Evolutionary conservation across 2,113 vertebrate species (phyloP).

Genomic region (Ictalurus furcatus): DNA sequence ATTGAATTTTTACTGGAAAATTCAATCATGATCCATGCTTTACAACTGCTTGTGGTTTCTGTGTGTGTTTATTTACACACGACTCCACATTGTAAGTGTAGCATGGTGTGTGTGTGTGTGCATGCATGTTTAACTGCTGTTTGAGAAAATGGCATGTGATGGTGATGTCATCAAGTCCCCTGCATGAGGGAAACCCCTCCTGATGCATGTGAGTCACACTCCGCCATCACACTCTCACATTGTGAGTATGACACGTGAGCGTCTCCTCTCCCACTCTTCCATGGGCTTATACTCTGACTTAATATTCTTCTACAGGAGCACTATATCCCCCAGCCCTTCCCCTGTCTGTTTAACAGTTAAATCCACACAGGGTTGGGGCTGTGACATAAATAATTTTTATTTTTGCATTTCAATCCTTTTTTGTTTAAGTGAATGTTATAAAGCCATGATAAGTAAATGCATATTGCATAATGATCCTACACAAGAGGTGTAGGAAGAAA

Average conservation of each 20-base stretch:
- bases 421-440: not conserved
- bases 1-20: not conserved
- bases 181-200: conserved; percentile 63
- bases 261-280: conserved; percentile 46
- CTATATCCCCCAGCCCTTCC: not conserved
- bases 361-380: not conserved
- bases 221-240: conserved; percentile 20
- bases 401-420: not conserved
- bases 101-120: not conserved
- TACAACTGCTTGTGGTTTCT: not conserved
- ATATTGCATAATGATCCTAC: not conserved
- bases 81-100: not conserved
- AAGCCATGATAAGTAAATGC: not conserved
- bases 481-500: not conserved
- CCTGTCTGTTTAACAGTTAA: conserved; percentile 8
- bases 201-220: conserved; percentile 61
- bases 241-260: conserved; percentile 59
- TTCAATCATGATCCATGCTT: not conserved
- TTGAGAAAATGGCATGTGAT: conserved; percentile 26
- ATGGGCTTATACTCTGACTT: conserved; percentile 13
- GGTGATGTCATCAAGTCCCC: conserved; percentile 54
- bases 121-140: not conserved
- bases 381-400: too few relatives aligned
- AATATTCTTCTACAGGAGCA: not conserved
- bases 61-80: not conserved